Evolutionary conservation across 2,113 vertebrate species (phyloP), one percentile per base, ranked within the genome.

Genomic region (Monopterus albus): DNA sequence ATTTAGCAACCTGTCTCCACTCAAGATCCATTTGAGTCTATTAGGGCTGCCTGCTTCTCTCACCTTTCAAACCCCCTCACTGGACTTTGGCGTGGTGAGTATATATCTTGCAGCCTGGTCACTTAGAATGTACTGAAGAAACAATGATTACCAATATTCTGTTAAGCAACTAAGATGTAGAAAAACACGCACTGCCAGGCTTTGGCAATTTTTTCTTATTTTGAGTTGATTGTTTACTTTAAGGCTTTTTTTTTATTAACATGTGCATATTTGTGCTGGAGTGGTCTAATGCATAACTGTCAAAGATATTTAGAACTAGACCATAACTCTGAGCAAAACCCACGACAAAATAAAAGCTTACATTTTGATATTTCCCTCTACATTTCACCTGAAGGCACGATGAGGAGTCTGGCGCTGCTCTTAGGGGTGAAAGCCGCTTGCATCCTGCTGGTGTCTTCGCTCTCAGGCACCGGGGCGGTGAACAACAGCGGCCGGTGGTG

Each of bases 401-500:
- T 96, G 95, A 91, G 93, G 88, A 92, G 93, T 50, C 92, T 95
- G 72, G 93, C 94, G 57, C 87, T 96, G 81, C 91, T 95, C 78
- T 78, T 95, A 42, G 94, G 94, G 68, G 91, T 95, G 66, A 95
- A 95, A 92, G 95, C 93, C 70, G 92, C 95, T 50, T 96, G 95
- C 91, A 92, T 95, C 82, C 88, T 96, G 78, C 92, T 96, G 80
- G 93, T 95, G 67, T 95, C 94, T 21, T 95, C 95, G 67, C 94
- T 96, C 77, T 94, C 95, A n/a, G 94, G 95, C 82, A 95, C 95
- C 0, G 92, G 92, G 82, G 95, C 95, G 64, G 95, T 95, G 71
- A 96, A 96, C 92, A 96, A 95, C 94, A 96, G 95, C 86, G 95
- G 95, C 57, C 91, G 95, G 80, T 96, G 95, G 95, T 96, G 95